A percentile compares a stretch with the other conserved stretches of the same genome.
These are phyloP conservation scores for Aegithalos caudatus DNA, from an alignment of 2,113 vertebrate genomes.

Conservation along the genomic window DNA sequence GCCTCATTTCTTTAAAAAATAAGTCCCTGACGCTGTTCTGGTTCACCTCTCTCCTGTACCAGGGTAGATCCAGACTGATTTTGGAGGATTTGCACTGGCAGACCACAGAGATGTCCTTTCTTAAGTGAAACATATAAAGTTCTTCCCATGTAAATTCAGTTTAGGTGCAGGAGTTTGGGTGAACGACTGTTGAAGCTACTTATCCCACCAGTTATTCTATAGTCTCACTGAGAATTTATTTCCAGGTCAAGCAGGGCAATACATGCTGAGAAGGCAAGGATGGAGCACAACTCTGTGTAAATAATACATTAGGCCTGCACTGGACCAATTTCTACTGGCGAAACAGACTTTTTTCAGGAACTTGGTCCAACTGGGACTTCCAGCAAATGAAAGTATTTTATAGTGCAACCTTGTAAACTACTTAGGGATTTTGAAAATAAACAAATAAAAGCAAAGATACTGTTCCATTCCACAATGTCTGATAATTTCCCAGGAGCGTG, in stretches of 20 bases:
- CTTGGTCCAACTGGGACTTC: background rate
- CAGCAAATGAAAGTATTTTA: slow-evolving; percentile 25
- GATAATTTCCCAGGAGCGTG: background rate
- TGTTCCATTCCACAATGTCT: background rate
- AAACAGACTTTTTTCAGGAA: slow-evolving; percentile 20
- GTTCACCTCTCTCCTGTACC: background rate
- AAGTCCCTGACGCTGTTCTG: background rate
- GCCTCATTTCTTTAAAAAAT: background rate
- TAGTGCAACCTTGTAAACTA: slow-evolving; percentile 14
- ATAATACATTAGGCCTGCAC: background rate
- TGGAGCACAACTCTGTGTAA: slow-evolving; percentile 16
- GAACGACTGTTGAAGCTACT: background rate
- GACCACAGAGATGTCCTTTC: background rate
- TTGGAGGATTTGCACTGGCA: background rate
- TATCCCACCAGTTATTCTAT: background rate
- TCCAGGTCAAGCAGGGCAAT: slow-evolving; percentile 21
- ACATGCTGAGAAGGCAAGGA: background rate
- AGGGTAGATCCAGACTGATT: background rate
- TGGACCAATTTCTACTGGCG: slow-evolving; percentile 1
- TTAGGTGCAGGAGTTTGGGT: background rate
- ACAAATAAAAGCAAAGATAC: background rate
- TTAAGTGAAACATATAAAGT: background rate
- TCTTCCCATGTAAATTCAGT: background rate
- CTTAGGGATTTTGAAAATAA: slow-evolving; percentile 4
- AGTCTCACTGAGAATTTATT: slow-evolving; percentile 39